Evolutionary conservation across 2,113 vertebrate species (phyloP).

Genomic region (Leucoraja erinaceus): DNA sequence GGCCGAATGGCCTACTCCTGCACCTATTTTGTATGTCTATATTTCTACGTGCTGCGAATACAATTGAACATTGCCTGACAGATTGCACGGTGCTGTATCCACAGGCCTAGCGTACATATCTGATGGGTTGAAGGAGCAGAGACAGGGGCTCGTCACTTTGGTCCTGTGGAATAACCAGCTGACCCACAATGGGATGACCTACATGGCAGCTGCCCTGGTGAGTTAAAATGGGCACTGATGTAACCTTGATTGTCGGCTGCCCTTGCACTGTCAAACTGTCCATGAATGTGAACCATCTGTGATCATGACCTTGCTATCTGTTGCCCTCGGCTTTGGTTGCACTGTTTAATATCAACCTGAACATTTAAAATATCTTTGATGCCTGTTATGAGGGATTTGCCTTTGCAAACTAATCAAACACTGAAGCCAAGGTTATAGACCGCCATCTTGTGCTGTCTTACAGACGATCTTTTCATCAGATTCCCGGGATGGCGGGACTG

Average conservation of each 20-base stretch:
- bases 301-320: background rate
- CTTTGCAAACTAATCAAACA: background rate
- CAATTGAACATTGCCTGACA: background rate
- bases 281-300: background rate
- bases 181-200: constrained; percentile 87
- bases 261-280: background rate
- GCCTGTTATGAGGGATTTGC: background rate
- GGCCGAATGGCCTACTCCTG: too few species aligned
- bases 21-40: too few species aligned
- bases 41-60: background rate
- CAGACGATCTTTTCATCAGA: too few species aligned
- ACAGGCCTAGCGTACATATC: constrained; percentile 83
- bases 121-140: constrained; percentile 88
- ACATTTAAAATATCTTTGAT: background rate
- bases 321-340: background rate
- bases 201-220: constrained; percentile 83
- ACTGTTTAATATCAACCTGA: background rate
- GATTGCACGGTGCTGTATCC: background rate
- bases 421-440: too few species aligned
- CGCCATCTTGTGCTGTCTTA: too few species aligned
- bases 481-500: too few species aligned
- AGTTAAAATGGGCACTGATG: constrained; percentile 42
- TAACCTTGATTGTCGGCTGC: background rate
- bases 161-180: constrained; percentile 97
- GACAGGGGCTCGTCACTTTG: constrained; percentile 79